These are phyloP conservation scores for Enteromius afrohamiltoni DNA, from an alignment of 2,797 vertebrate genomes.

Conservation along the genomic window DNA sequence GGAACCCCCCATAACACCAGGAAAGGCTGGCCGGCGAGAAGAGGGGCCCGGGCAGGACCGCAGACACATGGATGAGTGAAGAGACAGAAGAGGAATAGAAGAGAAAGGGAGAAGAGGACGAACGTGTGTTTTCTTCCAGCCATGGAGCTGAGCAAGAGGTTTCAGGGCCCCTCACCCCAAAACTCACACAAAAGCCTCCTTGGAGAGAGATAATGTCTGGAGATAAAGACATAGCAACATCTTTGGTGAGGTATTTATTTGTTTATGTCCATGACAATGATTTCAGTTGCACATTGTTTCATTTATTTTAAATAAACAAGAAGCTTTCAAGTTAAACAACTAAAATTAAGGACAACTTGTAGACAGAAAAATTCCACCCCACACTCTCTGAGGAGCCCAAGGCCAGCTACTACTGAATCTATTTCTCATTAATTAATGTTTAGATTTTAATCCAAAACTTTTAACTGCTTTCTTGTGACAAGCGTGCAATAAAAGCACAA, in stretches of 20 bases:
- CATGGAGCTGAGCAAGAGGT: conserved; percentile 50
- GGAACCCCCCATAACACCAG: conserved; percentile 80
- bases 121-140: conserved; percentile 27
- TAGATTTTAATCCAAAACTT: background rate
- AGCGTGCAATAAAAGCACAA: background rate
- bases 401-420: too few species aligned
- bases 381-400: background rate
- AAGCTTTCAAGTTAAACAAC: background rate
- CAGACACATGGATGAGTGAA: conserved; percentile 54
- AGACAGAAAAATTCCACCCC: background rate
- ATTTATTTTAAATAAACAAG: background rate
- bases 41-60: conserved; percentile 72
- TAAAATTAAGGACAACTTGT: background rate
- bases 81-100: conserved; percentile 13
- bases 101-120: conserved; percentile 56
- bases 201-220: conserved; percentile 42
- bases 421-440: background rate
- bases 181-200: conserved; percentile 33
- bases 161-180: conserved; percentile 33
- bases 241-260: background rate
- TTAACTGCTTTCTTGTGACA: background rate
- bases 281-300: background rate
- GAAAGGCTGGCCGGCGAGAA: conserved; percentile 80
- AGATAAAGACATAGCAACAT: conserved; percentile 21
- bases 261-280: background rate